Base-by-base conservation (phyloP, 2,113 vertebrate species). In the Corydoras sp. region DNA sequence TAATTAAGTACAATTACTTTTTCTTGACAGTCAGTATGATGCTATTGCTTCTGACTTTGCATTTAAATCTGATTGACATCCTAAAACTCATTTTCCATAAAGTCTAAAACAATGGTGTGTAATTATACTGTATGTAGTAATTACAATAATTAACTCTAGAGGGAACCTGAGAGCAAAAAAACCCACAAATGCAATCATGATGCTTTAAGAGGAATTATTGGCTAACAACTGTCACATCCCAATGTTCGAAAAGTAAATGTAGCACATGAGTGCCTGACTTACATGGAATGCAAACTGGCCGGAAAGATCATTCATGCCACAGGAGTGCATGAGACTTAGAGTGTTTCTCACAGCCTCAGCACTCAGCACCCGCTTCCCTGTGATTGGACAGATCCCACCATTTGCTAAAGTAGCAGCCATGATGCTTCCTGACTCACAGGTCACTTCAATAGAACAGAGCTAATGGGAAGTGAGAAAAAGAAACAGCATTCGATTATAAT, bases 201-300 rank as follows among this genome's bases (percentile, higher is more conserved):
- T 24, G 18, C 18, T 24, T 24, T 24, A 24, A 24, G 18, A 24
- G 18, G 18, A 24, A 24, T 24, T 24, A 24, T 24, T 24, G 18
- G 18, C 18, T 24, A 24, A 24, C 18, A 24, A 24, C 18, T 24
- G 18, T 24, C 18, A 51, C 7, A 51, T 51, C 7, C 49, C 11
- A 11, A 51, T 9, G 11, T 9, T 51, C 7, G 7, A 51, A 51
- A 51, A 9, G 49, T 9, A 51, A 51, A 51, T 51, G 49, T 51
- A 51, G 11, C 7, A 9, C 10, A 12, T 12, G 0, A 12, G 3
- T 30, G 4, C 0, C n/a, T 9, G 51, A 88, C 93, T 95, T 81
- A 95, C 93, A 0, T 94, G 90, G 82, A 95, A 95, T 71, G 93
- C 93, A 77, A 95, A 95, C 85, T 95, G 89, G 74, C 93, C 93